phyloP scores from a whole-genome alignment of 2,113 vertebrate genomes.

The Semicossyphus pulcher region DNA sequence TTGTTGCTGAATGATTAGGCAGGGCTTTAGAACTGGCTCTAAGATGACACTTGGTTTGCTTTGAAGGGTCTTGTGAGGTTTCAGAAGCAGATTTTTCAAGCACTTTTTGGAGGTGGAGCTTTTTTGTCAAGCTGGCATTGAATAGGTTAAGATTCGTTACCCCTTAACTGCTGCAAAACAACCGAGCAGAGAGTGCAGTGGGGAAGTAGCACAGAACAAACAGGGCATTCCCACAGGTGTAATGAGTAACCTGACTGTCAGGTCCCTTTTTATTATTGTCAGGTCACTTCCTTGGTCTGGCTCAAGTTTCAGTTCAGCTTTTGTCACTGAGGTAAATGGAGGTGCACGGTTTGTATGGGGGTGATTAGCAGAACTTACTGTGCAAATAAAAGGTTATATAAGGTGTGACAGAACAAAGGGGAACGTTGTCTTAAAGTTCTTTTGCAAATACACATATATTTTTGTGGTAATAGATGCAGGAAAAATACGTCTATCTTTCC shows the following conservation, averaged over 20 bases:
- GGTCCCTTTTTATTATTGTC: slow-evolving; percentile 46
- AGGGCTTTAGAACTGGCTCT: slow-evolving; percentile 21
- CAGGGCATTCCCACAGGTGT: slow-evolving; percentile 63
- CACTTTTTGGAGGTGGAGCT: not conserved
- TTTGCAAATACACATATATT: not conserved
- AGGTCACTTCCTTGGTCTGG: slow-evolving; percentile 38
- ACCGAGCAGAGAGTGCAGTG: not conserved
- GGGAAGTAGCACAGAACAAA: slow-evolving; percentile 37
- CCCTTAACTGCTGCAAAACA: not conserved
- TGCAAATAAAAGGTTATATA: not conserved
- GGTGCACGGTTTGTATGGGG: slow-evolving; percentile 23
- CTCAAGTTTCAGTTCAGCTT: slow-evolving; percentile 60
- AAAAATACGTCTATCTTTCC: not conserved
- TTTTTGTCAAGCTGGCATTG: not conserved
- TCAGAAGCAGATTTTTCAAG: not conserved
- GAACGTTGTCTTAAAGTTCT: not conserved
- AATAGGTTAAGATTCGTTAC: too few relatives aligned
- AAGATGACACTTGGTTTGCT: slow-evolving; percentile 10
- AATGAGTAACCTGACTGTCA: slow-evolving; percentile 72
- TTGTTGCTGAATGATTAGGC: slow-evolving; percentile 17
- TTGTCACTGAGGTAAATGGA: slow-evolving; percentile 37
- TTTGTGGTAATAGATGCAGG: not conserved
- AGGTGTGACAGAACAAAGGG: not conserved
- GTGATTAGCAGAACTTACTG: slow-evolving; percentile 16
- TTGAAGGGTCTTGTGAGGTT: slow-evolving; percentile 9